phyloP scores from a whole-genome alignment of 2,888 invertebrate genomes.

The Lamellibrachia columna region DNA sequence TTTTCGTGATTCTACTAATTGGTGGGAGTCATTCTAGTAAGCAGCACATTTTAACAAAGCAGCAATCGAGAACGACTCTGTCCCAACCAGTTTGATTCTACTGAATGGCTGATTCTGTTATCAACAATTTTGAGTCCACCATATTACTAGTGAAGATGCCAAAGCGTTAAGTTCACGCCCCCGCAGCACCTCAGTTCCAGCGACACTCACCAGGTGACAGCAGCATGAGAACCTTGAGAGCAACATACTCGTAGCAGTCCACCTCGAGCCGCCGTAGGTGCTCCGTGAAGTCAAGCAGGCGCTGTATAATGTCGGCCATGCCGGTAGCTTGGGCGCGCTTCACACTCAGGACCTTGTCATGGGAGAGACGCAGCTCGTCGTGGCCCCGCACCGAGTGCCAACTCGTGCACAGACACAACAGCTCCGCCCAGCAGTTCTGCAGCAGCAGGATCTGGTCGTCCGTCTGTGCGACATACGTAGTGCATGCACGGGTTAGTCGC shows the following conservation, averaged over 20 bases:
- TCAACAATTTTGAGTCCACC: no score
- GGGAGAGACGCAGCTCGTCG: conserved; percentile 48
- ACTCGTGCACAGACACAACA: conserved; percentile 61
- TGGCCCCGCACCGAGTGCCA: conserved; percentile 87
- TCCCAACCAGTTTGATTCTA: no score
- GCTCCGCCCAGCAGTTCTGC: conserved; percentile 93
- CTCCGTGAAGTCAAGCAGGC: conserved; percentile 94
- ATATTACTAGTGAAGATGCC: no score
- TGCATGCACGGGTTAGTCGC: not conserved
- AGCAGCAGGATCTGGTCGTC: conserved; percentile 97
- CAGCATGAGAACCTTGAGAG: conserved; percentile 92
- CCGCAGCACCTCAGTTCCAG: not conserved
- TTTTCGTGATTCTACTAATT: no score
- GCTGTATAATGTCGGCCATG: conserved; percentile 86
- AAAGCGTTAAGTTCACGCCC: not conserved
- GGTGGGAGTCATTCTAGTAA: no score
- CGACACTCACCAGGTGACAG: conserved; percentile 74
- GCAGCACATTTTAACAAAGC: no score
- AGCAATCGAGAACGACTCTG: no score
- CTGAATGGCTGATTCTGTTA: no score
- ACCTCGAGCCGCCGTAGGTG: conserved; percentile 88
- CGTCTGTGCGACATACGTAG: conserved; percentile 73
- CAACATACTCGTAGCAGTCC: conserved; percentile 95
- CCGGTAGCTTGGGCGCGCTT: conserved; percentile 70
- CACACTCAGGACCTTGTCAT: conserved; percentile 35